Evolutionary conservation across 2,113 vertebrate species (phyloP).

Genomic region (Callocephalon fimbriatum): DNA sequence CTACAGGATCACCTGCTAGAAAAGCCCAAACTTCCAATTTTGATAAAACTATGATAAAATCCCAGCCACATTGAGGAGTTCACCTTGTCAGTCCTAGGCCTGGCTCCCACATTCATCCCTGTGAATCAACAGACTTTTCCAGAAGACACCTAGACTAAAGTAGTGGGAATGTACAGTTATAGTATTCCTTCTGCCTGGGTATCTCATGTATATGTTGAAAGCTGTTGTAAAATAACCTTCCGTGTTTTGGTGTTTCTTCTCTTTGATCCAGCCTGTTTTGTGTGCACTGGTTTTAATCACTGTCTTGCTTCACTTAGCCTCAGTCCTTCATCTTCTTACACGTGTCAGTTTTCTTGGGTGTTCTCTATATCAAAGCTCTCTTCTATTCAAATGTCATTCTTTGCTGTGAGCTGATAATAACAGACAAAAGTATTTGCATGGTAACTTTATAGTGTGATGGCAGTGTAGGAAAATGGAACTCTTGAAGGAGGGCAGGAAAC

Average conservation of each 20-base stretch:
- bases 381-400: background rate
- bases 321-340: background rate
- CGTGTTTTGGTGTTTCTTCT: background rate
- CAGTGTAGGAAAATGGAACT: background rate
- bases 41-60: no score
- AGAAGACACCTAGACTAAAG: background rate
- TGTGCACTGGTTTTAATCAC: background rate
- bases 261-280: background rate
- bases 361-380: background rate
- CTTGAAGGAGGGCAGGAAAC: background rate
- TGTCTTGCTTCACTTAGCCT: background rate
- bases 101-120: background rate
- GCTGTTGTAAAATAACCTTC: background rate
- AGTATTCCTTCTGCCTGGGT: background rate
- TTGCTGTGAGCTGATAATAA: background rate
- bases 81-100: background rate
- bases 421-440: background rate
- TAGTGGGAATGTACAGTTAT: background rate
- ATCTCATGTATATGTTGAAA: background rate
- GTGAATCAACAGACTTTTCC: background rate
- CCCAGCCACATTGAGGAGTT: background rate
- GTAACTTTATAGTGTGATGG: background rate
- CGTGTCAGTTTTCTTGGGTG: background rate
- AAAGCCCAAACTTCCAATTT: no score
- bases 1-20: no score